Evolutionary conservation across 2,888 invertebrate species (phyloP), one percentile per base, ranked within the genome.

Genomic region (Microctonus aethiopoides): DNA sequence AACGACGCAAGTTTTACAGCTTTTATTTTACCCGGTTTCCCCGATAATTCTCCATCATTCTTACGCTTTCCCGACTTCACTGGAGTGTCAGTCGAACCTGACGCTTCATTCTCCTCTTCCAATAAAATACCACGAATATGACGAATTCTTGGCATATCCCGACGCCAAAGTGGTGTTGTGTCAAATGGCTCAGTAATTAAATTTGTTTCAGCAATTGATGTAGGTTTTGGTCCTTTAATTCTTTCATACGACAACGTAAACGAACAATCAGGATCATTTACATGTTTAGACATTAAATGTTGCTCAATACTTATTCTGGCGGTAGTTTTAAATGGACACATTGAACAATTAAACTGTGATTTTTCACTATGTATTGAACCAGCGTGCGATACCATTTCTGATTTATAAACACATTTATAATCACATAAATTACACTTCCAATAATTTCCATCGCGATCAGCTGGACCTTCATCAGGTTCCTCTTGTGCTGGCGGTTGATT

Each of bases 351-450:
- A 83, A 89, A 94, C 75, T 93, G 93, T 78, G 89, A 88, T 71
- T 90, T 91, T 1, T 92, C 89, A 34, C 89, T 88, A 80, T 95
- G 95, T 7, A 84, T 79, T 36, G 86, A 87, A 0, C 85, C 80
- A 36, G 90, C 91, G 79, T 94, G 94, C 0, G 87, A 87, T 0
- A 88, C 86, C 36, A 93, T 90, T 57, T 91, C 91, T 0, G 88
- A 88, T 26, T 91, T 90, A 0, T 90, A 89, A 72, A 89, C 86
- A 73, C 89, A 90, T 68, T 89, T 89, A 77, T 89, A 90, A 60
- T 90, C 89, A 78, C 94, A 94, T 32, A 92, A 81, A 16, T 91
- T 91, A 79, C 94, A 94, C 69, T 90, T 90, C 93, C 93, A 93
- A 1, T 91, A 89, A 77, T 91, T 91, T 9, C 89, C 82, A 75